Evolutionary conservation across 2,113 vertebrate species (phyloP).

Genomic region (Myrmecophaga tridactyla): DNA sequence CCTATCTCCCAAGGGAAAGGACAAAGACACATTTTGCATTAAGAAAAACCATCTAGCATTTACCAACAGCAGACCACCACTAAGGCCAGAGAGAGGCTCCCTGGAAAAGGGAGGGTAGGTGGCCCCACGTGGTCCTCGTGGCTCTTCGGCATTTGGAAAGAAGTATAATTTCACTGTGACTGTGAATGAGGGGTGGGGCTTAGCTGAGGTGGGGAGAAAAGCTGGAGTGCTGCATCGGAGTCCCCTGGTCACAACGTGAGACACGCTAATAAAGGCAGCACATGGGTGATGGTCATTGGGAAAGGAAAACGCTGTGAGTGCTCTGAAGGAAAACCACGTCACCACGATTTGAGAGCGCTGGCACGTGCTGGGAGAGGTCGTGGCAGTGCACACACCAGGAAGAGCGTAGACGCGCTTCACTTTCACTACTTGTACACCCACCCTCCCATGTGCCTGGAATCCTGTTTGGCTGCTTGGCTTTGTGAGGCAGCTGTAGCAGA

Average conservation of each 20-base stretch:
- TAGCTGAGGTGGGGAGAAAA: neutral
- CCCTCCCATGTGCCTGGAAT: neutral
- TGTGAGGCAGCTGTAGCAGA: neutral
- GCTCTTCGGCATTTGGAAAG: neutral
- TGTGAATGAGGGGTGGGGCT: neutral
- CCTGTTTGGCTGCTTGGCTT: neutral
- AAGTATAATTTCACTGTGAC: neutral
- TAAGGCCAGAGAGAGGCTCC: neutral
- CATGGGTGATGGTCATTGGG: neutral
- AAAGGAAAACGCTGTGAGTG: neutral
- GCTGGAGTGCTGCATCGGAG: accelerated
- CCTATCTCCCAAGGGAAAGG: neutral
- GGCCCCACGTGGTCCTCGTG: neutral
- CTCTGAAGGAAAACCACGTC: neutral
- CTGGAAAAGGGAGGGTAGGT: neutral
- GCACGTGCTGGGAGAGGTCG: neutral
- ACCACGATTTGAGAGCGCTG: neutral
- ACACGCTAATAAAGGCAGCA: neutral
- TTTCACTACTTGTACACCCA: neutral
- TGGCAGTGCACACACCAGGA: neutral
- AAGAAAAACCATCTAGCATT: neutral
- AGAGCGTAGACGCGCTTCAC: neutral
- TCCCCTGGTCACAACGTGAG: neutral
- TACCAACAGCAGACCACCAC: neutral
- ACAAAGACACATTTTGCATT: neutral